Evolutionary conservation across 2,113 vertebrate genomes (phyloP).

Genomic region (Leiothrix lutea): DNA sequence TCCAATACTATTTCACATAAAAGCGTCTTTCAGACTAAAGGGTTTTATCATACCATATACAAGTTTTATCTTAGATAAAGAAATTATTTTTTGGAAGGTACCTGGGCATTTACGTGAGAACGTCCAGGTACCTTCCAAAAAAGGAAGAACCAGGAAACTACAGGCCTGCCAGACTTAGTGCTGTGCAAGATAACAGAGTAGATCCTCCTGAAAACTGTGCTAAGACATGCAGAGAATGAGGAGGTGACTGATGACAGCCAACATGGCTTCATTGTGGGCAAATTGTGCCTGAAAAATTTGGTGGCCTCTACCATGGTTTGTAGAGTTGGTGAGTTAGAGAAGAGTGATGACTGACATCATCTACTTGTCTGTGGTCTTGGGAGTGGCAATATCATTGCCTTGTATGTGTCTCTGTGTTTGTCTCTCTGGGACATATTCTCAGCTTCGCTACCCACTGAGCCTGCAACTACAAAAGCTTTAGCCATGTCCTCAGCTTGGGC

Average conservation of each 20-base stretch:
- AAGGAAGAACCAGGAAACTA: background rate
- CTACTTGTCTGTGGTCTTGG: background rate
- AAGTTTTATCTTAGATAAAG: background rate
- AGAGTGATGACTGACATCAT: background rate
- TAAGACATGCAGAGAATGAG: background rate
- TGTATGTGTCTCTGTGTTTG: background rate
- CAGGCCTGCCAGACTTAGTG: background rate
- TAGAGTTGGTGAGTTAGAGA: background rate
- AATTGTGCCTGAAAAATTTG: background rate
- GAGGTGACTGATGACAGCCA: background rate
- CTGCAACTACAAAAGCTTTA: background rate
- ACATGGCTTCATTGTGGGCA: background rate
- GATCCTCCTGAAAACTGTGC: background rate
- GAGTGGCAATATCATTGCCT: background rate
- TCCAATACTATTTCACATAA: background rate
- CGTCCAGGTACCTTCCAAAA: rapidly evolving
- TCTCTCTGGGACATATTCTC: background rate
- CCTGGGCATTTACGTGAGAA: background rate
- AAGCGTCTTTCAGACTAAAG: background rate
- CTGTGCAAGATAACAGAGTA: background rate
- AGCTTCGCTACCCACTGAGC: background rate
- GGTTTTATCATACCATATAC: background rate
- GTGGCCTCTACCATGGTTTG: background rate
- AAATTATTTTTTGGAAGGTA: background rate
- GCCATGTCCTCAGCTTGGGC: background rate